A percentile compares a stretch with the other conserved stretches of the same genome.
Evolutionary conservation across 2,888 invertebrate species (phyloP).

Genomic region (Scelioninae gen. 2): DNA sequence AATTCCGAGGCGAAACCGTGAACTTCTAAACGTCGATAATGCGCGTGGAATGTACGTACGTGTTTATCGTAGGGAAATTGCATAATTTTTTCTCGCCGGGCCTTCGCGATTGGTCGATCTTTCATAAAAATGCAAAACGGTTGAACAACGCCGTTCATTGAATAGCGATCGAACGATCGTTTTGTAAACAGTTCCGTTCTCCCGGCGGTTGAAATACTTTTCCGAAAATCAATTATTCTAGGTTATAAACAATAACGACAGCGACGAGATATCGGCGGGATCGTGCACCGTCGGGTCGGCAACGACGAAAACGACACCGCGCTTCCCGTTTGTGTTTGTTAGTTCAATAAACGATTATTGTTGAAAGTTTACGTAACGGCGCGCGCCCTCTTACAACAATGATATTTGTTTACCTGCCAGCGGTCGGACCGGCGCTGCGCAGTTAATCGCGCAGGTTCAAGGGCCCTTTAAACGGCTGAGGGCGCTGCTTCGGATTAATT

Average conservation of each 20-base stretch:
- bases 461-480: too few relatives aligned
- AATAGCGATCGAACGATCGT: conserved; percentile 11
- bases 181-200: neutral
- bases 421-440: too few relatives aligned
- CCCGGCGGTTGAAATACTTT: conserved; percentile 11
- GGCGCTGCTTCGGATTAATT: too few relatives aligned
- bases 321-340: conserved; percentile 29
- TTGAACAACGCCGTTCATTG: conserved; percentile 13
- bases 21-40: conserved; percentile 26
- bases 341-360: conserved; percentile 46
- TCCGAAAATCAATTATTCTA: conserved; percentile 18
- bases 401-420: too few relatives aligned
- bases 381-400: too few relatives aligned
- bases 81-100: conserved; percentile 19
- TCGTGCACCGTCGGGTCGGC: conserved; percentile 4
- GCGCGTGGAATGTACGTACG: conserved; percentile 5
- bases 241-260: conserved; percentile 17
- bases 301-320: neutral
- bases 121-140: conserved; percentile 32
- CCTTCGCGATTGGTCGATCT: conserved; percentile 8
- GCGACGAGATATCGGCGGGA: too few relatives aligned
- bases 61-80: conserved; percentile 21
- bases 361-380: conserved; percentile 37
- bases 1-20: conserved; percentile 11
- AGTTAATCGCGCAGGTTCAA: too few relatives aligned